Evolutionary conservation across 2,888 invertebrate genomes (phyloP).

Genomic region (Malacosoma neustria): DNA sequence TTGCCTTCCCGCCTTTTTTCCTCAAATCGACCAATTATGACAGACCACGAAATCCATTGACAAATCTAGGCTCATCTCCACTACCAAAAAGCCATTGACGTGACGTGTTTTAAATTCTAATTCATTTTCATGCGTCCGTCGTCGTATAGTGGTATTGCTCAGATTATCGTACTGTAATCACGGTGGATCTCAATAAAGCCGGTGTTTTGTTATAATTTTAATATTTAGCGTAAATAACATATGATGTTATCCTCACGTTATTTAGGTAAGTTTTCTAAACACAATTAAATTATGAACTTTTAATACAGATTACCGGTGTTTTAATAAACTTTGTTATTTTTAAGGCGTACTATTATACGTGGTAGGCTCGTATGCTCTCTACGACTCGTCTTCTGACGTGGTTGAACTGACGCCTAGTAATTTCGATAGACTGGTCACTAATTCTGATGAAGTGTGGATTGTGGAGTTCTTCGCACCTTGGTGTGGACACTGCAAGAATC

Average conservation of each 20-base stretch:
- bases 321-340: conserved; percentile 19
- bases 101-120: conserved; percentile 59
- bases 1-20: too few relatives aligned
- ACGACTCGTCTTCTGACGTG: conserved; percentile 84
- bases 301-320: conserved; percentile 24
- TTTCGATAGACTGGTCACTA: conserved; percentile 88
- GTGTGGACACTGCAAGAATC: conserved; percentile 93
- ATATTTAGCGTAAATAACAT: conserved; percentile 26
- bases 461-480: conserved; percentile 98
- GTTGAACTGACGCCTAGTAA: conserved; percentile 90
- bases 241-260: conserved; percentile 44
- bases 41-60: conserved; percentile 63
- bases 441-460: conserved; percentile 93
- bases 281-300: conserved; percentile 31
- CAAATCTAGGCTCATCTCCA: conserved; percentile 29
- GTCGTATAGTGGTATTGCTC: conserved; percentile 12
- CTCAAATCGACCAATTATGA: conserved; percentile 42
- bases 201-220: conserved; percentile 19
- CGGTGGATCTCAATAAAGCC: conserved; percentile 24
- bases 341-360: conserved; percentile 52
- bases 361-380: conserved; percentile 65
- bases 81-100: conserved; percentile 18
- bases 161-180: conserved; percentile 19
- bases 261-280: conserved; percentile 56
- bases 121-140: conserved; percentile 9